Percentiles rank a stretch among this genome's conserved stretches.
Evolutionary conservation across 2,113 vertebrate genomes (phyloP).

Genomic region (Oreochromis aureus): DNA sequence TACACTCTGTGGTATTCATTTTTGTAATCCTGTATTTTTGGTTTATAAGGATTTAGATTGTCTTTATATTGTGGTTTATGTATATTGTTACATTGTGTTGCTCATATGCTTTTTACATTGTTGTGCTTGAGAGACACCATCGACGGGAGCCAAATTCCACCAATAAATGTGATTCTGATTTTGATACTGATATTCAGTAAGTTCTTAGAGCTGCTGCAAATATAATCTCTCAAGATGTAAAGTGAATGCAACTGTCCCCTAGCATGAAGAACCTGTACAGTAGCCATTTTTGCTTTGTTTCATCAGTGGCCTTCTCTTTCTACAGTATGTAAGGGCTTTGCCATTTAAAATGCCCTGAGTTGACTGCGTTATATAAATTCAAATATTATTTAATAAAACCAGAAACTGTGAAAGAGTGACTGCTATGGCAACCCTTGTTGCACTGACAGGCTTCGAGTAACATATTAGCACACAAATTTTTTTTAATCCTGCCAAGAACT

Average conservation of each 20-base stretch:
- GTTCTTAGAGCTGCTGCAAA: neutral
- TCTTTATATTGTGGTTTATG: neutral
- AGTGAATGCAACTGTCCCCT: neutral
- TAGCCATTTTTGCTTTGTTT: neutral
- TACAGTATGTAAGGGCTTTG: neutral
- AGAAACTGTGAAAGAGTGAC: neutral
- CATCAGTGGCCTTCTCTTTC: neutral
- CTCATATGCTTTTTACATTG: neutral
- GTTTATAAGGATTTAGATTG: neutral
- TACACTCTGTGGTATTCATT: neutral
- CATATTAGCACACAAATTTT: neutral
- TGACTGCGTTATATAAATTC: neutral
- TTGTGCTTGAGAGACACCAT: neutral
- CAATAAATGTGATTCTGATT: neutral
- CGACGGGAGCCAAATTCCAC: rapidly evolving
- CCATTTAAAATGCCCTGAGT: neutral
- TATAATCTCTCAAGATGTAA: neutral
- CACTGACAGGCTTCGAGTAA: neutral
- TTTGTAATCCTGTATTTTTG: neutral
- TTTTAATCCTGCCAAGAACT: neutral
- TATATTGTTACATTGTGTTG: neutral
- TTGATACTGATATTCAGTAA: neutral
- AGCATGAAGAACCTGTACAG: neutral
- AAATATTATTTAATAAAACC: neutral
- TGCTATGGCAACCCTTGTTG: neutral